Evolutionary conservation across 2,113 vertebrate genomes (phyloP), one percentile per base, ranked within the genome.

Genomic region (Scophthalmus maximus): DNA sequence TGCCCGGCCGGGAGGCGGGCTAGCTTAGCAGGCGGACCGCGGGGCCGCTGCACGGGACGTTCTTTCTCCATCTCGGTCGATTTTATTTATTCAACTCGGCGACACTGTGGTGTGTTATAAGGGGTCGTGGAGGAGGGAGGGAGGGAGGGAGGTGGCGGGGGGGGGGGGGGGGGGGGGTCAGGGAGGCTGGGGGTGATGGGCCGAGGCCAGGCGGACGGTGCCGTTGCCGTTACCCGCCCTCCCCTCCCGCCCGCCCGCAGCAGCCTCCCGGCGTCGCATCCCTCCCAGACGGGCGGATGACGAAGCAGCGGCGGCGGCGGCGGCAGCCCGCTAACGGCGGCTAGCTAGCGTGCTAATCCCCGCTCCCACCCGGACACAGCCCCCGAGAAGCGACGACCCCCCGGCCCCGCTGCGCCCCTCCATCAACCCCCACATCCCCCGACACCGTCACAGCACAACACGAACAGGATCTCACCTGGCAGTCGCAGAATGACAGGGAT

Each of bases 231-330:
- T 22, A 27, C 52, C 7, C 20, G 52, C 75, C 85, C 71, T 61
- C 76, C 65, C 63, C 59, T 36, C 70, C 50, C 62, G 46, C 22
- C 40, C 27, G 15, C 6, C 59, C 18, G 10, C 42, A 40, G 57
- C 84, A 79, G 86, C 82, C 89, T 79, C 88, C 88, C 83, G 79
- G 80, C 76, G 61, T 68, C 75, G 79, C 91, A 86, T 88, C 89
- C 73, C 72, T 64, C 47, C 68, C 80, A 69, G 78, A 66, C 82
- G 38, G 76, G 75, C 87, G 69, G 57, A 88, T 85, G 85, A 89
- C 88, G 90, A 87, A 73, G 86, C 79, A 82, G 84, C 15, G 18
- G 18, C 42, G 42, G 42, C 40, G 40, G 40, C 42, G 17, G 42
- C 15, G 2, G 73, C 69, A 51, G 61, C 61, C 76, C 38, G 83